Conservation (phyloP, 1,140 invertebrate genomes). For the Aphaenogaster floridana region DNA sequence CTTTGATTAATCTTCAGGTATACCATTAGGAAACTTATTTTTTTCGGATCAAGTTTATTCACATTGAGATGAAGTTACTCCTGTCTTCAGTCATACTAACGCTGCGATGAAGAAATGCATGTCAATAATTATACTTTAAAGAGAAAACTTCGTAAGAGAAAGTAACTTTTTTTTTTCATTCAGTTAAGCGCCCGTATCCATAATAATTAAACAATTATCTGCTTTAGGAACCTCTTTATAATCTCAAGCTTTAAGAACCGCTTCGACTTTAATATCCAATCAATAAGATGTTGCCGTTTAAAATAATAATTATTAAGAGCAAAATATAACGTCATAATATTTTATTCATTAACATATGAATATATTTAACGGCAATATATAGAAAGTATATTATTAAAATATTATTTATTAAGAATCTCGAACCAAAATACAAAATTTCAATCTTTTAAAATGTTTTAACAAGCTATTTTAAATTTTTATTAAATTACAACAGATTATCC, state of each 20-base stretch:
- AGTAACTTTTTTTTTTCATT: constrained; percentile 26
- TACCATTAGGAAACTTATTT: background rate
- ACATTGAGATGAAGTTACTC: background rate
- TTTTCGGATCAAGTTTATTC: background rate
- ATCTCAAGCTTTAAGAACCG: background rate
- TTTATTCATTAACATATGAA: background rate
- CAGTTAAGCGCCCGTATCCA: background rate
- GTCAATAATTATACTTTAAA: constrained; percentile 18
- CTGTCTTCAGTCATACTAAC: background rate
- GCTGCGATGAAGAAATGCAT: background rate
- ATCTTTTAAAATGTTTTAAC: background rate
- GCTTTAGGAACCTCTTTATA: background rate
- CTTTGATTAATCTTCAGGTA: background rate
- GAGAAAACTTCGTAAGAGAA: constrained; percentile 44
- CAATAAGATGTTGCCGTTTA: background rate
- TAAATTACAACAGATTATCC: background rate
- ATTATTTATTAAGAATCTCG: background rate
- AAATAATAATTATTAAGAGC: background rate
- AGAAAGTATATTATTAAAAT: background rate
- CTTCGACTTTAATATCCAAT: constrained; percentile 6
- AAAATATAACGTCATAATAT: background rate
- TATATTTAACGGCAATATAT: background rate
- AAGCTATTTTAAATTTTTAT: background rate
- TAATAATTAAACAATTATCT: constrained; percentile 34
- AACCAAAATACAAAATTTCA: background rate